Conservation (phyloP, 2,888 invertebrate species). For the Peribatodes rhomboidaria region DNA sequence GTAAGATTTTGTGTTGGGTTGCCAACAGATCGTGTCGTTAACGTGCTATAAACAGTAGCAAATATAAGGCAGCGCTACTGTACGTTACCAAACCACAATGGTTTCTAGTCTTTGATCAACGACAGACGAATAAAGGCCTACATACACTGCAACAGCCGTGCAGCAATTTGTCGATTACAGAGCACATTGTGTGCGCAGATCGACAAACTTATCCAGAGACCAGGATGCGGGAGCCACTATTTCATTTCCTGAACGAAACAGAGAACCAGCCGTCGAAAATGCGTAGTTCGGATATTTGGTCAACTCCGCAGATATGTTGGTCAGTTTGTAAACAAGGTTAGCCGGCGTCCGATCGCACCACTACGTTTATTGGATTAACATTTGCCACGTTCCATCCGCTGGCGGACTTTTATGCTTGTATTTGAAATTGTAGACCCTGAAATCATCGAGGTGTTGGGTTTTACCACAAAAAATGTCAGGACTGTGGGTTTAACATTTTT, state of each 20-base stretch:
- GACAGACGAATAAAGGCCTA: background rate
- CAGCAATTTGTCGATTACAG: slow-evolving; percentile 55
- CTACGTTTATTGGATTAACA: slow-evolving; percentile 23
- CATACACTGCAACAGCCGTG: background rate
- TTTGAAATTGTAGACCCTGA: too few species aligned
- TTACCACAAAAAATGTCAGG: too few species aligned
- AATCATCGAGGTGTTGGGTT: too few species aligned
- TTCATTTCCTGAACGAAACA: background rate
- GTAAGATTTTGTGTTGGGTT: too few species aligned
- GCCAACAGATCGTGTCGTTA: background rate
- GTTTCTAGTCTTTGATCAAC: slow-evolving; percentile 5
- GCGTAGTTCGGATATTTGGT: background rate
- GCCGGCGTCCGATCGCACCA: slow-evolving; percentile 21
- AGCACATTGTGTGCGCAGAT: slow-evolving; percentile 37
- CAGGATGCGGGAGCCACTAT: background rate
- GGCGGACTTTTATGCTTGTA: background rate
- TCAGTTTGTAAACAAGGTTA: slow-evolving; percentile 40
- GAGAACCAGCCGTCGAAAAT: background rate
- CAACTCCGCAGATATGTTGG: too few species aligned
- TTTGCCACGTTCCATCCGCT: slow-evolving; percentile 2
- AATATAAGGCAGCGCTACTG: background rate
- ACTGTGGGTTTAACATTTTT: too few species aligned
- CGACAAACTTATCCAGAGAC: background rate
- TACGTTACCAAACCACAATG: background rate
- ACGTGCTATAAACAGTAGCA: background rate